Evolutionary conservation across 2,113 vertebrate species (phyloP), one percentile per base, ranked within the genome.

Genomic region (Fregetta grallaria): DNA sequence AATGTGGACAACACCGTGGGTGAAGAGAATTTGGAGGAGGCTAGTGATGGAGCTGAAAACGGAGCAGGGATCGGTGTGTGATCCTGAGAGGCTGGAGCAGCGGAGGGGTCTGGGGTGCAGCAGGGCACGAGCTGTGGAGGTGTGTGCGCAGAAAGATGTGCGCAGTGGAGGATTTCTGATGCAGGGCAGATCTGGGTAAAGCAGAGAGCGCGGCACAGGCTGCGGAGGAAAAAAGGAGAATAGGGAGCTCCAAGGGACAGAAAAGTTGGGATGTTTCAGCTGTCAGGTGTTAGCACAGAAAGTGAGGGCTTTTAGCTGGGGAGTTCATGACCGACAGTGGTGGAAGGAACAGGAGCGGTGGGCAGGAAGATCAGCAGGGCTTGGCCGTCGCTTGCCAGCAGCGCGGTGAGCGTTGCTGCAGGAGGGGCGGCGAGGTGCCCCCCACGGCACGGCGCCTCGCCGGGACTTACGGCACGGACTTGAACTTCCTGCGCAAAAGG

Each of bases 401-500:
- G 30, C 20, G 4, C 0, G 9, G n/a, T 1, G 67, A 21, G 75
- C 1, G 25, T 3, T 17, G 59, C 66, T 20, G 66, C 59, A 4
- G 76, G 47, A 38, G 27, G 11, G 22, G 34, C 59, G 36, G 59
- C 0, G 4, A 13, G 55, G 42, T 58, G 85, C 20, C 55, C 74
- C 3, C 82, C 45, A 4, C 84, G 76, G 77, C 68, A 4, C 36
- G 1, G 21, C 1, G 7, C 21, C 47, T 11, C 9, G 6, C 11
- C 10, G 40, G 45, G 16, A 96, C 97, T 97, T 32, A 98, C 97
- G 4, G 85, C 36, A 2, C 0, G 0, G 67, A 4, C 0, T 22
- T 25, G 79, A 87, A 45, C 74, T 99, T 99, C 96, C 99, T 98
- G 40, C 99, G 98, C 88, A 99, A 93, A 30, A 99, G 98, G 91